These are phyloP conservation scores for Pongo abelii DNA, from an alignment of 2,113 vertebrate species.

Conservation along the genomic window DNA sequence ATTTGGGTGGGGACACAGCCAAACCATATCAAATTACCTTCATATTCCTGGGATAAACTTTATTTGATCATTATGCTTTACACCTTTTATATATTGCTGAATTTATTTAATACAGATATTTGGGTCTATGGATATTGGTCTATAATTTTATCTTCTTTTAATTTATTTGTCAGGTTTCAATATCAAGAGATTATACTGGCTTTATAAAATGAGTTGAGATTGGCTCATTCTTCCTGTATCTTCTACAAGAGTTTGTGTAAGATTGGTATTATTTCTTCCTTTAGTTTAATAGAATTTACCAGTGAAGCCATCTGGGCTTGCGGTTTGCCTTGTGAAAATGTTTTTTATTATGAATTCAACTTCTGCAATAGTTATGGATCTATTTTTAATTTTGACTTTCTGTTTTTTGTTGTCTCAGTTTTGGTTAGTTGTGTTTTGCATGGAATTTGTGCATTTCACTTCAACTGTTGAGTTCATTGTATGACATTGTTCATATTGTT, in stretches of 20 bases:
- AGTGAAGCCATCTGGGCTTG: background rate
- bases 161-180: background rate
- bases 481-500: background rate
- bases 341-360: background rate
- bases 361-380: background rate
- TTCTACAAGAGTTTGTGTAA: background rate
- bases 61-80: background rate
- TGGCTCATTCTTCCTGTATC: background rate
- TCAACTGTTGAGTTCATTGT: background rate
- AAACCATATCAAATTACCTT: background rate
- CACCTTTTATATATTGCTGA: background rate
- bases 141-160: conserved; percentile 2
- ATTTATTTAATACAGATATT: background rate
- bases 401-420: background rate
- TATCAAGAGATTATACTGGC: background rate
- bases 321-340: background rate
- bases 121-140: background rate
- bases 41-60: background rate
- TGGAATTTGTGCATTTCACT: background rate
- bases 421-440: background rate
- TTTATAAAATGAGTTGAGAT: background rate
- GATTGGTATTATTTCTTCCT: background rate
- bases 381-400: background rate
- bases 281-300: background rate
- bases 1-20: too few species aligned